Base-by-base conservation (phyloP, 2,113 vertebrate genomes). In the Carassius carassius region DNA sequence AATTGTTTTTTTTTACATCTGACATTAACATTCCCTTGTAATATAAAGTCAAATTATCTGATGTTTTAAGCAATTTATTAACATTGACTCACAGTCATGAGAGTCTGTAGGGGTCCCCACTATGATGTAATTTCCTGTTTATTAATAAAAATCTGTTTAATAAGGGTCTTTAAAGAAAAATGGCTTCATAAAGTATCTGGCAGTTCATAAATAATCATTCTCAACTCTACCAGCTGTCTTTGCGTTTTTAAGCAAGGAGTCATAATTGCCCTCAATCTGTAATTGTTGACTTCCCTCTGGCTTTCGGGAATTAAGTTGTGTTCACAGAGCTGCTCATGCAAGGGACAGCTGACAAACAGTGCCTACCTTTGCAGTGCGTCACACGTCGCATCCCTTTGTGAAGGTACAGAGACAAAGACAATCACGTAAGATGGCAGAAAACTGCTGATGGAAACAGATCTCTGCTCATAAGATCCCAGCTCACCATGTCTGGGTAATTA, bases 291-390 rank as follows among this genome's bases (percentile, higher is more conserved):
- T 72, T 72, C 19, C 67, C 62, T 58, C 58, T 60, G 78, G 85
- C 76, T 82, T 62, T 58, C 29, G 47, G 74, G 67, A 73, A 85
- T 81, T 82, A 82, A 69, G 86, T 84, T 88, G 78, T 83, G 88
- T 85, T 23, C 89, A 91, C 87, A 93, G 89, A 92, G 92, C 90
- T 87, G 90, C 90, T 87, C 80, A 90, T 78, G 72, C 21, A 94
- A 94, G 89, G 89, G 84, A 88, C 91, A 92, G 93, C 90, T 90
- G 84, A 85, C 90, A 89, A 90, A 44, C 88, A 91, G 92, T 77
- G 93, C 97, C 96, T 98, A 99, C 98, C 98, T 99, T 98, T 97
- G 96, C 97, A 98, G 95, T 98, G 97, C 21, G 96, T 99, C 97
- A 99, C 98, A 88, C 96, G 97, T 89, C 98, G 96, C 93, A 96